Evolutionary conservation across 2,888 invertebrate species (phyloP).

Genomic region (Gandaritis pyraliata): DNA sequence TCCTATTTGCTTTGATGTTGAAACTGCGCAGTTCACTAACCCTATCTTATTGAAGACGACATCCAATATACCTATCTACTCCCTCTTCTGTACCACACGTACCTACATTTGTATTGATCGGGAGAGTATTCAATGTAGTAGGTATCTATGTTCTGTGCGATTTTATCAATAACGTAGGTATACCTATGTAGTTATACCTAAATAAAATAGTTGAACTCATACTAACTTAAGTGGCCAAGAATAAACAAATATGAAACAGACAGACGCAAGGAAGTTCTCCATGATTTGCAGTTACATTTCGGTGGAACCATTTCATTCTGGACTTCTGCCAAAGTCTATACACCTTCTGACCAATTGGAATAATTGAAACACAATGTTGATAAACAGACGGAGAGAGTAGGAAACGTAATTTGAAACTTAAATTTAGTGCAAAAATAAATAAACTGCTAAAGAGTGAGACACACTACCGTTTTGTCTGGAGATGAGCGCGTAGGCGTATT

Average conservation of each 20-base stretch:
- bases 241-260: conserved; percentile 42
- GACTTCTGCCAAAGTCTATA: conserved; percentile 62
- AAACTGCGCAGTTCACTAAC: conserved; percentile 4
- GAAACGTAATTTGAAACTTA: conserved; percentile 40
- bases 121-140: background rate
- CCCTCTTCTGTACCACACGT: background rate
- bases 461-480: conserved; percentile 3
- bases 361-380: conserved; percentile 55
- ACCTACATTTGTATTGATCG: background rate
- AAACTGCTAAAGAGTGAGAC: background rate
- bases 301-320: conserved; percentile 65
- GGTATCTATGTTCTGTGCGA: background rate
- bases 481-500: conserved; percentile 2
- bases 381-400: conserved; percentile 43
- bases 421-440: conserved; percentile 2
- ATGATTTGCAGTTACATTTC: conserved; percentile 62
- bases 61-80: background rate
- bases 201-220: too few species aligned
- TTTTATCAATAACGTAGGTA: background rate
- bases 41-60: background rate
- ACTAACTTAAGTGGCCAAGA: conserved; percentile 1
- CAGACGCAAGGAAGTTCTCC: conserved; percentile 57
- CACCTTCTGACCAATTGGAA: conserved; percentile 58
- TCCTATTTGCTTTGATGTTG: conserved; percentile 16
- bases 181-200: too few species aligned